Conservation (phyloP, 2,797 vertebrate species). For the Sebastes vulpes region DNA sequence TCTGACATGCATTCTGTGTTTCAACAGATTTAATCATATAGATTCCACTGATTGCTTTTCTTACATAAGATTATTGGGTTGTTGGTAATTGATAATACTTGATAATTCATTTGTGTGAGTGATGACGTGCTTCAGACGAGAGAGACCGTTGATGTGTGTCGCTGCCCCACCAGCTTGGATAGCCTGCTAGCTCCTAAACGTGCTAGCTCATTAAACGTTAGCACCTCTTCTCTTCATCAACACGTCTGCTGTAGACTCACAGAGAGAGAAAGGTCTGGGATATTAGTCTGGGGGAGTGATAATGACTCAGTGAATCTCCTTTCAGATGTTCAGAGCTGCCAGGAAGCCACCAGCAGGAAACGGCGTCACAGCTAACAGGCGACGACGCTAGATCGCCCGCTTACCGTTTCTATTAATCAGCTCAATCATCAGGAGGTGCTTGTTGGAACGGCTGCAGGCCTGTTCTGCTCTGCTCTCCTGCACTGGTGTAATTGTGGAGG, state of each 20-base stretch:
- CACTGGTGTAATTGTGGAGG: slow-evolving; percentile 1
- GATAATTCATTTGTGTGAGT: slow-evolving; percentile 6
- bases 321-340: slow-evolving; percentile 24
- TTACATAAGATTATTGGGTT: slow-evolving; percentile 54
- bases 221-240: slow-evolving; percentile 58
- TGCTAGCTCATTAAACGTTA: slow-evolving; percentile 68
- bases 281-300: slow-evolving; percentile 28
- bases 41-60: slow-evolving; percentile 61
- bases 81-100: neutral
- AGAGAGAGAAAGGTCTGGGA: slow-evolving; percentile 25
- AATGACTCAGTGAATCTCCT: slow-evolving; percentile 44
- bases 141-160: neutral
- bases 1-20: slow-evolving; percentile 25
- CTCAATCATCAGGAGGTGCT: slow-evolving; percentile 17
- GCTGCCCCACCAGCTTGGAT: neutral
- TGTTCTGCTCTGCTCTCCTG: neutral
- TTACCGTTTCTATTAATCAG: slow-evolving; percentile 19
- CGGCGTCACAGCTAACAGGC: neutral
- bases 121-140: neutral
- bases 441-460: slow-evolving; percentile 28
- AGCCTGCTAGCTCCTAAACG: slow-evolving; percentile 21
- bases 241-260: slow-evolving; percentile 39
- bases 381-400: neutral
- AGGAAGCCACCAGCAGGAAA: slow-evolving; percentile 3
- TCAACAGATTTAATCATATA: slow-evolving; percentile 37